Base-by-base conservation (phyloP, 2,888 invertebrate genomes). In the Cephalotes varians region DNA sequence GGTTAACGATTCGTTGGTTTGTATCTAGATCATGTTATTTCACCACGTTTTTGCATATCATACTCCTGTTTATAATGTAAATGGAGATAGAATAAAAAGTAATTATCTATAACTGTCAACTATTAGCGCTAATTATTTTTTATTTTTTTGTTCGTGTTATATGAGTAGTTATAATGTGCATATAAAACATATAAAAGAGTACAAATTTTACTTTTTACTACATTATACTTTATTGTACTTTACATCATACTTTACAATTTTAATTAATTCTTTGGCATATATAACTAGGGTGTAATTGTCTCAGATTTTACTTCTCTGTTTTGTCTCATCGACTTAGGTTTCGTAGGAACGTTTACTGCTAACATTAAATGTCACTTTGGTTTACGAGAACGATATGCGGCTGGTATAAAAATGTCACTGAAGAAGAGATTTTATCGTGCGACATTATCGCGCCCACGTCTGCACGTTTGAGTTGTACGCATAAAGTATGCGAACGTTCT, bases 381-480 rank as follows among this genome's bases (percentile, higher is more conserved):
- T 74, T 74, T 73, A 73, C 60, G 73, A 73, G 21, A 15, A 47
- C 47, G 47, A 73, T 73, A 60, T 51, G 60, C n/a, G 15, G 9
- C 21, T 40, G 21, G 73, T 60, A 31, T 73, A 60, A 47, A 47
- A 73, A 73, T 60, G 31, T 37, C 60, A 60, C 15, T 2, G 31
- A 34, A 60, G 21, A 60, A 73, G 60, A 60, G 47, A 73, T 73
- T 60, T 60, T 73, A 73, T 73, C 44, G 60, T 18, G 18, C 12
- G 4, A 21, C 74, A 64, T 64, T 64, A 60, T 62, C 60, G 49
- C 64, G 25, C 12, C 25, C 25, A 12, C 34, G 31, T 47, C 60
- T 60, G 60, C 34, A 54, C 34, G 44, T 21, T 21, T 15, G 25
- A 74, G 18, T 74, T 49, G 62, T 49, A 74, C 47, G 49, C 25